Evolutionary conservation across 2,888 invertebrate species (phyloP).

Genomic region (Endomychus coccineus): DNA sequence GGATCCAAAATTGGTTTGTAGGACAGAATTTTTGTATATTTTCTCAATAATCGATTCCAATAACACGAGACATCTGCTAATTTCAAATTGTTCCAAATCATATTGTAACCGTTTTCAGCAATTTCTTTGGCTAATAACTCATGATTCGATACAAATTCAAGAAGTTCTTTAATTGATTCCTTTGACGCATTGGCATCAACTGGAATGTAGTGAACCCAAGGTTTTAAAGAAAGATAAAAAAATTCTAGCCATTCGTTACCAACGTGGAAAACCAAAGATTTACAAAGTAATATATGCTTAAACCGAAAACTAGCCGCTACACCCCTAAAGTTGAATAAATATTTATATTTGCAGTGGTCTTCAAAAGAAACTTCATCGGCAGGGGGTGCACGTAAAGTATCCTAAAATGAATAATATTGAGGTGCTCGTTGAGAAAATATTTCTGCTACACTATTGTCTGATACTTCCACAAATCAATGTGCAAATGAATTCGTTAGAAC

Average conservation of each 20-base stretch:
- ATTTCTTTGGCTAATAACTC: conserved; percentile 69
- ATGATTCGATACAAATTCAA: conserved; percentile 69
- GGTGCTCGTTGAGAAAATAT: too few species aligned
- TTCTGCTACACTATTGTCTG: too few species aligned
- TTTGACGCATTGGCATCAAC: conserved; percentile 57
- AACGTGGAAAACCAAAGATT: conserved; percentile 88
- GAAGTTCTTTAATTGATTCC: conserved; percentile 61
- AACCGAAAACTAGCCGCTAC: conserved; percentile 97
- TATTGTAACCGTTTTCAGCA: conserved; percentile 71
- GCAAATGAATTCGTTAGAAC: not conserved
- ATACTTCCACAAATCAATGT: too few species aligned
- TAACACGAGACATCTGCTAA: conserved; percentile 80
- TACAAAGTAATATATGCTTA: conserved; percentile 89
- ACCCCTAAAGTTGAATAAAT: conserved; percentile 92
- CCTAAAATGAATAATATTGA: conserved; percentile 50
- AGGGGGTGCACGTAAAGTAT: conserved; percentile 76
- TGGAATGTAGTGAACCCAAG: conserved; percentile 95
- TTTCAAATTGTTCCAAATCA: conserved; percentile 75
- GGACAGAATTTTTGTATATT: conserved; percentile 66
- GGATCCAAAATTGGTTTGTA: conserved; percentile 56
- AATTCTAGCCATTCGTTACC: conserved; percentile 93
- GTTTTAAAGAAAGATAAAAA: conserved; percentile 82
- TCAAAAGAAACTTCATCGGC: conserved; percentile 83
- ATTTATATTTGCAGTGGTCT: conserved; percentile 89
- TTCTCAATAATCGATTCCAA: conserved; percentile 70